A percentile compares a stretch with the other conserved stretches of the same genome.
These are phyloP conservation scores for Nephotettix cincticeps DNA, from an alignment of 1,140 invertebrate genomes.

Conservation along the genomic window DNA sequence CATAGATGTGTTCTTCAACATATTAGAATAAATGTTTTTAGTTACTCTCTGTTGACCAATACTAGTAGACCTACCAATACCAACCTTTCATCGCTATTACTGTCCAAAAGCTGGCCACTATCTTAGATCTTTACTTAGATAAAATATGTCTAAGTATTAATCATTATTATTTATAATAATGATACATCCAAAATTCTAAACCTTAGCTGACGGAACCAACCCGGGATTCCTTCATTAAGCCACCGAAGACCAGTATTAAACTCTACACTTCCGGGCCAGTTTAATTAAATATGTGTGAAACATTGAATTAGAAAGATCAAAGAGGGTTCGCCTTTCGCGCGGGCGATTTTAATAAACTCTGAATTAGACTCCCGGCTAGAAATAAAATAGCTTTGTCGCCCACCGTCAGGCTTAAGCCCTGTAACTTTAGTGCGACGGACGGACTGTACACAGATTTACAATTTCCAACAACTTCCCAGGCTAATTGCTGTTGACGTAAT, in stretches of 20 bases:
- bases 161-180: background rate
- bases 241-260: background rate
- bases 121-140: background rate
- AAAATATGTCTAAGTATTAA: background rate
- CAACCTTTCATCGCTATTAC: background rate
- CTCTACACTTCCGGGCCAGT: background rate
- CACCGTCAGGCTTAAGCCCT: too few relatives aligned
- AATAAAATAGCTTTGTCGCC: too few relatives aligned
- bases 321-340: background rate
- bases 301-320: constrained; percentile 6
- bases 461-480: too few relatives aligned
- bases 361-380: background rate
- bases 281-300: constrained; percentile 11
- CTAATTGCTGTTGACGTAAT: too few relatives aligned
- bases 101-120: background rate
- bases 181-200: background rate
- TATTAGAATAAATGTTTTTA: too few relatives aligned
- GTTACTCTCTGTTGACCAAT: too few relatives aligned
- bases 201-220: background rate
- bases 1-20: too few relatives aligned
- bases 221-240: background rate
- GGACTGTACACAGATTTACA: too few relatives aligned
- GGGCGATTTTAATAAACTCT: background rate
- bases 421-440: background rate
- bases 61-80: too few relatives aligned